Evolutionary conservation across 1,140 invertebrate genomes (phyloP), one percentile per base, ranked within the genome.

Genomic region (Drosophila repleta): DNA sequence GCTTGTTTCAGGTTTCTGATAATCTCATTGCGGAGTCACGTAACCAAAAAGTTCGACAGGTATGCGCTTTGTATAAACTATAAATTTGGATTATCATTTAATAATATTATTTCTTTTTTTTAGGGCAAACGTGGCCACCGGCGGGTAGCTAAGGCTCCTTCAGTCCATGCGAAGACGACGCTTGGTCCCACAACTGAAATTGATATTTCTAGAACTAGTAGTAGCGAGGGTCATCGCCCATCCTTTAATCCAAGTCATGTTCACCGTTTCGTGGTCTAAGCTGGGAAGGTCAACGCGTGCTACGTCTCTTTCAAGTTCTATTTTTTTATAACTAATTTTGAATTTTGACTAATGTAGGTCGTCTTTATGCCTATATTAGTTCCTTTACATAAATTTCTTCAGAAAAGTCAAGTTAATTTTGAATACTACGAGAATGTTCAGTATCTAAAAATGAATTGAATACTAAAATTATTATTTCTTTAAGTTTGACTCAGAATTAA

Each of bases 1-100:
- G 94, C 61, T 92, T 98, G 10, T 98, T 97, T 95, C 93, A 94
- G 56, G 96, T 98, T 65, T 96, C 97, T 10, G 93, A 93, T 46
- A 93, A 94, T 71, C 92, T 97, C 20, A 93, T 96, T 18, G 91
- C 92, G 64, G 95, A 96, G 87, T 93, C 96, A 26, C 93, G 94
- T 48, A 93, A 96, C 35, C 93, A 94, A 62, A 92, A 93, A 69
- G 70, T 89, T n/a, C 64, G 78, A 21, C 88, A 82, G 82, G 90
- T 91, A 70, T 45, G 41, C 15, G 18, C 11, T 48, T 10, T 29
- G 11, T 4, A 63, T 15, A 13, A 26, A 20, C 4, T 32, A 13
- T 21, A 45, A 20, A 20, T 4, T 39, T 35, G 1, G 8, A 3
- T 3, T 21, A 51, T 2, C 18, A 24, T 56, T 6, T 26, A 26